A percentile compares a stretch with the other conserved stretches of the same genome.
phyloP scores from a whole-genome alignment of 2,888 invertebrate genomes.

The Lasioglossum morio region DNA sequence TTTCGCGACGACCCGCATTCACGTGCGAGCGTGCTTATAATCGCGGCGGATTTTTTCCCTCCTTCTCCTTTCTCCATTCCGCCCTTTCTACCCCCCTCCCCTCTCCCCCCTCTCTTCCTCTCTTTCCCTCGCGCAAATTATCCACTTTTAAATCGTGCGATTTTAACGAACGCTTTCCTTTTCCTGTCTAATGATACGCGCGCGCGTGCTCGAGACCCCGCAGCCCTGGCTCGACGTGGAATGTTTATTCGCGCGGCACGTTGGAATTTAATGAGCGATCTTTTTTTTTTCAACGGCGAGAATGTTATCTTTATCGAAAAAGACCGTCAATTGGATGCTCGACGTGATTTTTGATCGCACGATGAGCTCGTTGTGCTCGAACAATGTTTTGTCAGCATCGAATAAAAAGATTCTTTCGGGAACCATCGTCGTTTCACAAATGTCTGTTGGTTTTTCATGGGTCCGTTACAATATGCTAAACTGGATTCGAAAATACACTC shows the following conservation, averaged over 20 bases:
- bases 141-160: slow-evolving; percentile 51
- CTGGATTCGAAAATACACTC: neutral
- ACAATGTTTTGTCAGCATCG: neutral
- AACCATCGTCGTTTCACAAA: neutral
- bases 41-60: neutral
- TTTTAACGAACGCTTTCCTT: slow-evolving; percentile 44
- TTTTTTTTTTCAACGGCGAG: neutral
- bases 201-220: neutral
- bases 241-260: slow-evolving; percentile 35
- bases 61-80: neutral
- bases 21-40: slow-evolving; percentile 37
- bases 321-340: slow-evolving; percentile 21
- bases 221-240: slow-evolving; percentile 1
- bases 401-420: neutral
- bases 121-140: slow-evolving; percentile 28
- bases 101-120: neutral
- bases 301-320: slow-evolving; percentile 29
- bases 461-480: neutral
- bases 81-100: neutral
- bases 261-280: slow-evolving; percentile 17
- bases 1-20: slow-evolving; percentile 32
- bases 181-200: slow-evolving; percentile 38
- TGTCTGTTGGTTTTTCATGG: neutral
- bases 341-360: neutral
- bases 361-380: neutral